phyloP scores from a whole-genome alignment of 2,113 vertebrate species.

The Crypturellus undulatus region DNA sequence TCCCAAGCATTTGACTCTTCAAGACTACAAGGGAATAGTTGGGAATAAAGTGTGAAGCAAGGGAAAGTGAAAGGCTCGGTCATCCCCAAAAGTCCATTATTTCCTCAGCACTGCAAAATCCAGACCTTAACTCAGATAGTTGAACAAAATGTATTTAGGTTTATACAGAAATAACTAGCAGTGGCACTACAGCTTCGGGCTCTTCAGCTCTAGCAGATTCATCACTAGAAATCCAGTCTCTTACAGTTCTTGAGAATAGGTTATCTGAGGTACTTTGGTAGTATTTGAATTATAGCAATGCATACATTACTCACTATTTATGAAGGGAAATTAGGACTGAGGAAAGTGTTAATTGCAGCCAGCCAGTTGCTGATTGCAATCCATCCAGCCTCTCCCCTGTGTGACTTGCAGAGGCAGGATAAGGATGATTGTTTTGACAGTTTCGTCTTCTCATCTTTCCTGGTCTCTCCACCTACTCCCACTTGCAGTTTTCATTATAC shows the following conservation, averaged over 20 bases:
- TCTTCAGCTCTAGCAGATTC: neutral
- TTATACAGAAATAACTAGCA: neutral
- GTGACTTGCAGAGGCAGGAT: neutral
- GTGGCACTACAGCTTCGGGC: neutral
- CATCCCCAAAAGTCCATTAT: neutral
- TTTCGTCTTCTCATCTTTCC: neutral
- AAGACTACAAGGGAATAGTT: neutral
- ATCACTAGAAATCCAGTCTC: neutral
- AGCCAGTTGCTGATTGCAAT: neutral
- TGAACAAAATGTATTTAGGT: neutral
- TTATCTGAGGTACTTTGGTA: neutral
- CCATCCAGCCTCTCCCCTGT: neutral
- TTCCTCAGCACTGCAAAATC: neutral
- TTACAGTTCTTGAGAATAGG: neutral
- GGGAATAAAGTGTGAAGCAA: neutral
- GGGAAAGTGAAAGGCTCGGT: neutral
- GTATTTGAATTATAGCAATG: neutral
- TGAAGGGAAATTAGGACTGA: neutral
- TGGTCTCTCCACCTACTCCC: neutral
- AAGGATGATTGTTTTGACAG: neutral
- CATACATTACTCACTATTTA: neutral
- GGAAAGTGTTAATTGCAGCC: neutral
- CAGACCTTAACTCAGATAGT: rapidly evolving
- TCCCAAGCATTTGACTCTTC: neutral
- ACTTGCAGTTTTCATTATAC: neutral